Percentiles rank a stretch among this genome's conserved stretches.
These are phyloP conservation scores for Melanocharis versteri DNA, from an alignment of 2,113 vertebrate species.

Conservation along the genomic window DNA sequence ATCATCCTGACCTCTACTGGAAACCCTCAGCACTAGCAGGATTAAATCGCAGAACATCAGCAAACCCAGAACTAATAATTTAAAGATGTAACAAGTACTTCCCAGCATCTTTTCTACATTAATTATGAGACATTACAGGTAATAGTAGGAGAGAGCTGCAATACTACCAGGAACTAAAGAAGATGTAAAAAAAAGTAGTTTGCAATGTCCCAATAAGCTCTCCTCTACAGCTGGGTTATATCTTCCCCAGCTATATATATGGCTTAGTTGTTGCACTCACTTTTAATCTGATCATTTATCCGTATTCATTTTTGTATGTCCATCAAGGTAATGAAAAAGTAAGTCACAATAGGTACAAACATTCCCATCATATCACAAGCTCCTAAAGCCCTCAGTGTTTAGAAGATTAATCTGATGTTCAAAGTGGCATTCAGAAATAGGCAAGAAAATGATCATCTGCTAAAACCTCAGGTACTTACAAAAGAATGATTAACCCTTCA, in stretches of 20 bases:
- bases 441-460: not conserved
- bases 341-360: not conserved
- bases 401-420: not conserved
- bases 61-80: not conserved
- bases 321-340: not conserved
- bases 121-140: not conserved
- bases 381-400: not conserved
- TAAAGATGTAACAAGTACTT: not conserved
- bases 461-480: not conserved
- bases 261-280: not conserved
- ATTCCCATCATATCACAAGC: not conserved
- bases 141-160: not conserved
- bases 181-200: not conserved
- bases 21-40: constrained; percentile 3
- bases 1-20: constrained; percentile 66
- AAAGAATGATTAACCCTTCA: not conserved
- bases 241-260: fast-evolving
- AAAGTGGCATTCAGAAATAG: not conserved
- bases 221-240: not conserved
- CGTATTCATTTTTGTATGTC: not conserved
- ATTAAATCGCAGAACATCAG: not conserved
- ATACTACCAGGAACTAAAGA: not conserved
- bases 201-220: not conserved
- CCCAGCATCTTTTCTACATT: not conserved
- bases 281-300: not conserved